Percentiles rank a stretch among this genome's conserved stretches.
phyloP scores from a whole-genome alignment of 2,113 vertebrate genomes.

The Tiliqua scincoides region DNA sequence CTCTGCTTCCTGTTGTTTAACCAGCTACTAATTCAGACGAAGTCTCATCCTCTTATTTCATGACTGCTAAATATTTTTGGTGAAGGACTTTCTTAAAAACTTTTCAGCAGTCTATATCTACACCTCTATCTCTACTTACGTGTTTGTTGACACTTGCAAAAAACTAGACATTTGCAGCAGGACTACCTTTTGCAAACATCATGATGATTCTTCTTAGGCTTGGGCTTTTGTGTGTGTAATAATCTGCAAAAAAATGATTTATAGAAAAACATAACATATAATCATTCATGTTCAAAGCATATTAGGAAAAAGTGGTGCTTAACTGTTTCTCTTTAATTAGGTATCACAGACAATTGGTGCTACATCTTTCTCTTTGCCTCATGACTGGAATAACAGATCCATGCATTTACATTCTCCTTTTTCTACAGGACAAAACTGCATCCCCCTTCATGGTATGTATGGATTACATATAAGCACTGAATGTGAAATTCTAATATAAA shows the following conservation, averaged over 20 bases:
- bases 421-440: slow-evolving; percentile 87
- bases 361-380: slow-evolving; percentile 78
- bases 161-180: not conserved
- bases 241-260: not conserved
- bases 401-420: slow-evolving; percentile 84
- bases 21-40: not conserved
- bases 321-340: slow-evolving; percentile 56
- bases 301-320: not conserved
- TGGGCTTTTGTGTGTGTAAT: not conserved
- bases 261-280: not conserved
- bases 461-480: not conserved
- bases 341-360: slow-evolving; percentile 76
- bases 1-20: not conserved
- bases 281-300: not conserved
- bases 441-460: slow-evolving; percentile 89
- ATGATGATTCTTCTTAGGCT: not conserved
- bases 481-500: not conserved
- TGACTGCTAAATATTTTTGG: not conserved
- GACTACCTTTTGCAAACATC: not conserved
- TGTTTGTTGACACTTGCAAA: not conserved
- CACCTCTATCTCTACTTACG: not conserved
- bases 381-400: slow-evolving; percentile 85
- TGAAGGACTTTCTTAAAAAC: not conserved
- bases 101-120: not conserved
- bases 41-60: not conserved